A percentile compares a stretch with the other conserved stretches of the same genome.
These are phyloP conservation scores for Hemitrygon akajei DNA, from an alignment of 2,797 vertebrate species.

Conservation along the genomic window DNA sequence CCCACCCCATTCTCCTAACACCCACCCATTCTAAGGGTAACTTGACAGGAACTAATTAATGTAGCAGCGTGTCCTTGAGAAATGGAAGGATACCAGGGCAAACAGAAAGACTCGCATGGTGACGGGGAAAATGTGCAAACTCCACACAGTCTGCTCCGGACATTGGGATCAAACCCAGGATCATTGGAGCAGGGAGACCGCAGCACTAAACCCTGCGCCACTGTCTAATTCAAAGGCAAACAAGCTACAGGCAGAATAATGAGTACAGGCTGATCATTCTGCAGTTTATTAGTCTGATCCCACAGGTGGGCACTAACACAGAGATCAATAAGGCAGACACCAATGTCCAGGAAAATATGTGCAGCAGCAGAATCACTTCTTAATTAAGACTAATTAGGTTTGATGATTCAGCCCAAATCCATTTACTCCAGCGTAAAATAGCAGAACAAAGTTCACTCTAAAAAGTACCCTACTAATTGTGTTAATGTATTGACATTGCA, in stretches of 20 bases:
- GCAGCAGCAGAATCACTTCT: background rate
- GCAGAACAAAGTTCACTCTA: background rate
- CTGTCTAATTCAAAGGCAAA: background rate
- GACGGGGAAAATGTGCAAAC: too few species aligned
- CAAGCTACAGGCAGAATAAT: background rate
- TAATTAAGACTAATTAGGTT: background rate
- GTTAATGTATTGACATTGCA: background rate
- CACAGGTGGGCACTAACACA: background rate
- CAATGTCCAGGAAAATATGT: background rate
- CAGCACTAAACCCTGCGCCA: too few species aligned
- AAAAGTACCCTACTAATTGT: background rate
- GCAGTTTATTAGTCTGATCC: background rate
- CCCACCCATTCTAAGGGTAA: too few species aligned
- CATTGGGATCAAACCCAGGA: too few species aligned
- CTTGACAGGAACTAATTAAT: too few species aligned
- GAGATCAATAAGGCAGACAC: background rate
- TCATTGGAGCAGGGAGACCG: background rate
- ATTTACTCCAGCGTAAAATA: background rate
- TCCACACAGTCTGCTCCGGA: too few species aligned
- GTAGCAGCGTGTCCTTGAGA: too few species aligned
- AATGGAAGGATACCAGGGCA: too few species aligned
- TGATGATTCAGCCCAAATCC: background rate
- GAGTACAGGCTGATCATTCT: background rate
- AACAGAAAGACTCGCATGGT: too few species aligned
- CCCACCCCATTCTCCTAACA: too few species aligned